Evolutionary conservation across 2,113 vertebrate genomes (phyloP), one percentile per base, ranked within the genome.

Genomic region (Grus americana): DNA sequence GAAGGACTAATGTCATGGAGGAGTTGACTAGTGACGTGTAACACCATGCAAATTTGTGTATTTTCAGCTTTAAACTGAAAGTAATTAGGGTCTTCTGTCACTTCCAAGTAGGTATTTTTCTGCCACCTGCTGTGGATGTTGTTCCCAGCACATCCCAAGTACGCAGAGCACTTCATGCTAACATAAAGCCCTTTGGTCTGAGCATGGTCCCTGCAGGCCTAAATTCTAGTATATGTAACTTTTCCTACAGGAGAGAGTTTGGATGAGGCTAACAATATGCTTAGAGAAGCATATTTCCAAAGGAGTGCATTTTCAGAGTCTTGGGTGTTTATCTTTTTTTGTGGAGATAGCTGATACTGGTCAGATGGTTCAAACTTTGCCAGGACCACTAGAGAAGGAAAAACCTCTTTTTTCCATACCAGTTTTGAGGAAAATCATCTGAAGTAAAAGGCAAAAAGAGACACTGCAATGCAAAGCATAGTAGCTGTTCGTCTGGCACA

Each of bases 1-100:
- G 93, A 92, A 95, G 50, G 55, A 71, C 66, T 93, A 94, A 93
- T 92, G 88, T 63, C 78, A 75, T 34, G 40, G 62, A 86, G 23
- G 26, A 58, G 62, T 8, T 85, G 66, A 81, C 75, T 84, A 62
- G 46, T 81, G 54, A 82, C 3, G 12, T 80, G 67, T 55, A 90
- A 81, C 30, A 62, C 55, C 16, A 61, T 34, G 50, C 24, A 73
- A 90, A 89, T 66, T 32, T 68, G 59, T 89, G 27, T 58, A 34
- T 92, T 93, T 92, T 79, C 38, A 55, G 73, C 57, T 92, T 74
- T 86, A 90, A 79, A 52, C 19, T 68, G 61, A 57, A 93, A 92
- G 61, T 67, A 92, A 92, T 94, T 79, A 79, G 49, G 49, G 29
- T 47, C 36, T 95, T 92, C 79, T 92, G 49, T 84, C 55, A 67